Base-by-base conservation (phyloP, 2,888 invertebrate species). In the Deilephila porcellus region DNA sequence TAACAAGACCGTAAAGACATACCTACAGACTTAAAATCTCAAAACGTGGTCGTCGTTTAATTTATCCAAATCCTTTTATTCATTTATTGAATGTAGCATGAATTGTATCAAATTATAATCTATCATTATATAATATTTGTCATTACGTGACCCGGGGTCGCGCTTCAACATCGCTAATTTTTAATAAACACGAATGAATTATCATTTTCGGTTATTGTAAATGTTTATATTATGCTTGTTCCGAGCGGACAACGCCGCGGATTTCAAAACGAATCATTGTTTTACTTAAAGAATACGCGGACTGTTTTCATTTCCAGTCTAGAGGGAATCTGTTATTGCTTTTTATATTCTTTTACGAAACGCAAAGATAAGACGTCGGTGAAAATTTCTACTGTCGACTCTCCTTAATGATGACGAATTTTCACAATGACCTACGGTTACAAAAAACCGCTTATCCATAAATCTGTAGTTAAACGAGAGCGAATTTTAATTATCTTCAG, bases 141-240 rank as follows among this genome's bases (percentile, higher is more conserved):
- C 19, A 14, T 60, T 60, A 60, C 45, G 37, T 71, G 60, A 71
- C 53, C 20, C 11, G 19, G 60, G 52, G 52, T 62, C 62, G 19
- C 29, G 71, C 53, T 29, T 72, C 52, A 14, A 72, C 32, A 7
- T 63, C 6, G 6, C 62, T 63, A 63, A 63, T 63, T 63, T 29
- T 60, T 19, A 34, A 63, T 34, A 63, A 32, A 63, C 62, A 63
- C n/a, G 62, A 25, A 60, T 60, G 60, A 34, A 19, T 63, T 63
- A 63, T 32, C 34, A 63, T 32, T 63, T 63, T 63, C 7, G 34
- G 60, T 29, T 25, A 60, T 17, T 29, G 17, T 29, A 29, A 60
- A 29, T 25, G 60, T 60, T 60, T 29, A 17, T 60, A 29, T 25
- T 60, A 25, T 60, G 5, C 14, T 60, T 60, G 56, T 5, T n/a